A percentile compares a stretch with the other conserved stretches of the same genome.
These are phyloP conservation scores for Rostratula benghalensis DNA, from an alignment of 2,113 vertebrate species.

Conservation along the genomic window DNA sequence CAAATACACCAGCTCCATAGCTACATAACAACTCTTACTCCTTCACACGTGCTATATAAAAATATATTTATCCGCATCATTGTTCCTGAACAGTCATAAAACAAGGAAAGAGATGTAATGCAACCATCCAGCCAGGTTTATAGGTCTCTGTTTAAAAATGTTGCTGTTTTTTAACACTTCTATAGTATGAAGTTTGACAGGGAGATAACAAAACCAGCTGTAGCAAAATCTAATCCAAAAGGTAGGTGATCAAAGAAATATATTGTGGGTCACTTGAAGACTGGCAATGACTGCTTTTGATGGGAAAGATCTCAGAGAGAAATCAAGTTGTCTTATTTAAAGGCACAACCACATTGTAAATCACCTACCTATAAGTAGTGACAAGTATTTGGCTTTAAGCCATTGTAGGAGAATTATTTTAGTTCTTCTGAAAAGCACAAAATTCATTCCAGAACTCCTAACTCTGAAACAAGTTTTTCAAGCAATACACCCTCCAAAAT, in stretches of 20 bases:
- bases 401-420: background rate
- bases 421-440: background rate
- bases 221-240: background rate
- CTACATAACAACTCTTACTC: background rate
- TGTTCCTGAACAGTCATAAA: constrained; percentile 6
- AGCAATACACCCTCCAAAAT: background rate
- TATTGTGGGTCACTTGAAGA: background rate
- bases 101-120: background rate
- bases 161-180: background rate
- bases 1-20: background rate
- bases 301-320: background rate
- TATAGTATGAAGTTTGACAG: background rate
- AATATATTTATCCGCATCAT: background rate
- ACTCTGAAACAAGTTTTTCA: constrained; percentile 15
- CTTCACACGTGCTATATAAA: background rate
- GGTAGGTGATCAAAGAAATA: background rate
- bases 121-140: constrained; percentile 8
- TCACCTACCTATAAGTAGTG: background rate
- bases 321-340: constrained; percentile 21
- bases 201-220: background rate
- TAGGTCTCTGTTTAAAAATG: background rate
- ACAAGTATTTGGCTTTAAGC: background rate
- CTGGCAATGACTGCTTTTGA: background rate
- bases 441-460: background rate
- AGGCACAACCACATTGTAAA: background rate